These are phyloP conservation scores for Ceuthmochares aereus DNA, from an alignment of 2,113 vertebrate genomes.

Conservation along the genomic window DNA sequence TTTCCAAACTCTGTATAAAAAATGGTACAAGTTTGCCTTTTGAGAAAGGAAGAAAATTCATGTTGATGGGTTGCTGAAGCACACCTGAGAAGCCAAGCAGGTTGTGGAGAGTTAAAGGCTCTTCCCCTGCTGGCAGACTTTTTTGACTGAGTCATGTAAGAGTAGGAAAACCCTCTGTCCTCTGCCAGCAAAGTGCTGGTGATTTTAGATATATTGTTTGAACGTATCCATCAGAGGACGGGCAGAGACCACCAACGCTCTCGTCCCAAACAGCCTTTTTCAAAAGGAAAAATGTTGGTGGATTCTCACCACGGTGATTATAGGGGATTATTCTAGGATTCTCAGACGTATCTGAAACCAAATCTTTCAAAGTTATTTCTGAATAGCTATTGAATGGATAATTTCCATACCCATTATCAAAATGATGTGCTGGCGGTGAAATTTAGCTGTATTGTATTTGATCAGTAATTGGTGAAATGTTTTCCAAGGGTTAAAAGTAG, in stretches of 20 bases:
- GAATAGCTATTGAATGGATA: slow-evolving; percentile 80
- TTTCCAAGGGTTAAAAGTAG: slow-evolving; percentile 75
- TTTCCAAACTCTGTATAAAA: neutral
- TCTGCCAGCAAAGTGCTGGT: neutral
- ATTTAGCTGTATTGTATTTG: slow-evolving; percentile 79
- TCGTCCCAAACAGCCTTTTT: neutral
- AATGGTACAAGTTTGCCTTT: neutral
- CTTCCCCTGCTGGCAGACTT: neutral
- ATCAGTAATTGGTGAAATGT: slow-evolving; percentile 79
- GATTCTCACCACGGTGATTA: slow-evolving; percentile 73
- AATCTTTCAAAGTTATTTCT: slow-evolving; percentile 79
- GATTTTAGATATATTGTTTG: neutral
- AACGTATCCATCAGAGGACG: fast-evolving
- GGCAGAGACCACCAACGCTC: slow-evolving; percentile 25
- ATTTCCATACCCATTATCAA: slow-evolving; percentile 81
- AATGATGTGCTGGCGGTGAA: slow-evolving; percentile 76
- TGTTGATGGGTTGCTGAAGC: neutral
- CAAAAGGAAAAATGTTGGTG: slow-evolving; percentile 43
- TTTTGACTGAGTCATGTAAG: neutral
- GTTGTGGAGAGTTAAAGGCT: neutral
- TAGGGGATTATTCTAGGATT: slow-evolving; percentile 74
- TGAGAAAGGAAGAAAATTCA: neutral
- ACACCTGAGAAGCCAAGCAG: neutral
- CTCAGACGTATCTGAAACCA: slow-evolving; percentile 78
- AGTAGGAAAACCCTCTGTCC: neutral